Percentiles rank a stretch among this genome's conserved stretches.
These are phyloP conservation scores for Eueides isabella DNA, from an alignment of 1,140 invertebrate genomes.

Conservation along the genomic window DNA sequence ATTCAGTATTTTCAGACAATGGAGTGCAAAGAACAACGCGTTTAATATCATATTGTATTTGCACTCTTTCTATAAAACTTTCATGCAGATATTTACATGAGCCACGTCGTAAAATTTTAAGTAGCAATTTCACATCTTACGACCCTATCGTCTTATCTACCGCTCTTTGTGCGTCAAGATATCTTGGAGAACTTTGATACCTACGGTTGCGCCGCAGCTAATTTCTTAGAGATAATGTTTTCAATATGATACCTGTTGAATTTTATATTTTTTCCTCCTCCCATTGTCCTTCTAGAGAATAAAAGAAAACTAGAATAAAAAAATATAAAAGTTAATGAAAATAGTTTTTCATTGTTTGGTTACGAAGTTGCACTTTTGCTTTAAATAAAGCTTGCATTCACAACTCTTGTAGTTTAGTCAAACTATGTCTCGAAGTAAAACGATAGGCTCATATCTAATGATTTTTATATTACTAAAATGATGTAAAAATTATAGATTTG, in stretches of 20 bases:
- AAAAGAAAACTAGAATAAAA: background rate
- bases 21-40: slow-evolving; percentile 31
- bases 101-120: slow-evolving; percentile 65
- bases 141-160: slow-evolving; percentile 55
- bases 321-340: background rate
- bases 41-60: slow-evolving; percentile 26
- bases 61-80: slow-evolving; percentile 39
- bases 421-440: no score
- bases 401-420: no score
- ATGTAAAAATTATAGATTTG: no score
- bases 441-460: no score
- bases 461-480: no score
- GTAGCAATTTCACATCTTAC: slow-evolving; percentile 56
- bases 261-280: background rate
- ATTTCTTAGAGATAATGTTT: slow-evolving; percentile 34
- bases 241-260: slow-evolving; percentile 21
- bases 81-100: slow-evolving; percentile 48
- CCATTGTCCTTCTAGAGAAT: background rate
- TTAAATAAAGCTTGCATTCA: background rate
- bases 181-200: slow-evolving; percentile 38
- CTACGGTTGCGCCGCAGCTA: slow-evolving; percentile 28
- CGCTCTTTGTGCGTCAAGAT: slow-evolving; percentile 63
- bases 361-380: background rate
- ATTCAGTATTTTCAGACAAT: slow-evolving; percentile 54
- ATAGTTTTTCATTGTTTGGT: background rate